Evolutionary conservation across 2,888 invertebrate genomes (phyloP), one percentile per base, ranked within the genome.

Genomic region (Congeria kusceri): DNA sequence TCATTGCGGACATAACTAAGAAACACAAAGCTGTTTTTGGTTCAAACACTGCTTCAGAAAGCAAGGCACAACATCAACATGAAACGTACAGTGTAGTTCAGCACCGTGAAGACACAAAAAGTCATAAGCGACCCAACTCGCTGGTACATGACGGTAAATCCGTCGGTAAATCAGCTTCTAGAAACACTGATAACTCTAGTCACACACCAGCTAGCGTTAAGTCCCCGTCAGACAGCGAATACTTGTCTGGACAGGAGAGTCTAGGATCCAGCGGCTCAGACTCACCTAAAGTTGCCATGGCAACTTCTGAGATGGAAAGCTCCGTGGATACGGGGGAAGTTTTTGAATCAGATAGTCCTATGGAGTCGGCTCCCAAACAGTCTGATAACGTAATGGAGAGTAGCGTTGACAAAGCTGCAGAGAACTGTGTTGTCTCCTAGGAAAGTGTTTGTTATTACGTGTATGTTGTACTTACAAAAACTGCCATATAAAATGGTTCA

Each of bases 181-280:
- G 9, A 39, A 66, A 53, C 20, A 62, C 62, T 18, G 9, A 61
- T 3, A 23, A 44, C 4, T n/a, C 25, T 25, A 49, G 53, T 28
- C 47, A 65, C 20, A 76, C 80, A n/a, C 76, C 80, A 4, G 44
- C 69, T 3, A 80, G 80, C 56, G 25, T 71, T 29, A 71, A 65
- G 13, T 77, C 84, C n/a, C 58, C 47, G 0, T 80, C 84, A 1
- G 84, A 84, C 39, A 80, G 84, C 27, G 84, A 84, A 53, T 84
- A 82, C 44, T 79, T 77, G 74, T 84, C 84, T 7, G 84, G 81
- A 5, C 62, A 74, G 47, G 84, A 84, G 62, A 82, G 81, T 66
- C 57, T 79, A 13, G 73, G 72, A 25, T 76, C 77, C n/a, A 70
- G 79, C 29, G 39, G 39, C 39, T 67, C 72, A 11, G 70, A 72